Conservation (phyloP, 1,140 invertebrate species). For the Bombus affinis region DNA sequence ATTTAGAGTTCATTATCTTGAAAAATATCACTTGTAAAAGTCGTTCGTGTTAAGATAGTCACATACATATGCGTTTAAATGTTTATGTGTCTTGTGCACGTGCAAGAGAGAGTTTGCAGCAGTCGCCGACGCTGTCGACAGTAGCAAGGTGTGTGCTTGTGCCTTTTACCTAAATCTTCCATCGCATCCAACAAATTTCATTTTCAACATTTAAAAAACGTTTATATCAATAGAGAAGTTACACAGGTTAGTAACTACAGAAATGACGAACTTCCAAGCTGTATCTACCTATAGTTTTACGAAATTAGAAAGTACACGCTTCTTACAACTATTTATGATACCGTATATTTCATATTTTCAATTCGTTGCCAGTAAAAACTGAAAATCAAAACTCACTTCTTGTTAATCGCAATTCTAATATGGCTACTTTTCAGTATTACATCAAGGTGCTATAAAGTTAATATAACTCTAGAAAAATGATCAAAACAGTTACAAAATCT, state of each 20-base stretch:
- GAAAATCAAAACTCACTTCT: too few relatives aligned
- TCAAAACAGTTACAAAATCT: background rate
- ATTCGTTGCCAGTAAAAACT: background rate
- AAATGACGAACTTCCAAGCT: background rate
- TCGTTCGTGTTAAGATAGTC: background rate
- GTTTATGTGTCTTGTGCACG: slow-evolving; percentile 9
- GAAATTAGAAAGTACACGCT: slow-evolving; percentile 8
- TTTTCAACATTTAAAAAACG: background rate
- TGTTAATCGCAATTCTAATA: background rate
- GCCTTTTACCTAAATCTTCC: background rate
- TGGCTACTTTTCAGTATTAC: too few relatives aligned
- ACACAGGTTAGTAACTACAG: background rate
- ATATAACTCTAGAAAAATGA: background rate
- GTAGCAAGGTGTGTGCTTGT: slow-evolving; percentile 18
- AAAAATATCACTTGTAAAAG: background rate
- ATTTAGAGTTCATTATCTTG: too few relatives aligned
- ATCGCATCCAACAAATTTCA: background rate
- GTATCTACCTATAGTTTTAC: background rate
- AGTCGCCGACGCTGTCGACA: slow-evolving; percentile 25
- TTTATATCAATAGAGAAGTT: background rate
- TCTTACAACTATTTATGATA: background rate
- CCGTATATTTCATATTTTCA: background rate
- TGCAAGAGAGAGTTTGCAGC: slow-evolving; percentile 48
- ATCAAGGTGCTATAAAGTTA: too few relatives aligned
- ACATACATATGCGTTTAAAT: background rate